A percentile compares a stretch with the other conserved stretches of the same genome.
phyloP scores from a whole-genome alignment of 2,797 vertebrate species.

The Sylvilagus floridanus region DNA sequence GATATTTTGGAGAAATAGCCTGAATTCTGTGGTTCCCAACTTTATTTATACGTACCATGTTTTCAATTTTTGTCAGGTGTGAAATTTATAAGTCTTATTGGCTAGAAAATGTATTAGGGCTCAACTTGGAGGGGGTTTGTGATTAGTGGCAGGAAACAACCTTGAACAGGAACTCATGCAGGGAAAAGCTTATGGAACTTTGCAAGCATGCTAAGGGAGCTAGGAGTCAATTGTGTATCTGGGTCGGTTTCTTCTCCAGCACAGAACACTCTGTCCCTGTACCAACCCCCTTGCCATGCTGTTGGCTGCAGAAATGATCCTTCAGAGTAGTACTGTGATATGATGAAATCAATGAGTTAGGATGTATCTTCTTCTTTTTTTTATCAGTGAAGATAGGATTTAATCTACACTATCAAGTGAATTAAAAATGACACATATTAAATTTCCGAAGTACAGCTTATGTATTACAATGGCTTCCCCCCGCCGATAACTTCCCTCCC shows the following conservation, averaged over 20 bases:
- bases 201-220: background rate
- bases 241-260: background rate
- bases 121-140: background rate
- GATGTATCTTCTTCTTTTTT: background rate
- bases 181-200: background rate
- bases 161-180: background rate
- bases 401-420: too few relatives aligned
- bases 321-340: background rate
- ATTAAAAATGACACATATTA: too few relatives aligned
- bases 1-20: background rate
- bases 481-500: too few relatives aligned
- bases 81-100: background rate
- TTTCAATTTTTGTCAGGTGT: background rate
- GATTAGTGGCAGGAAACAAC: background rate
- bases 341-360: background rate
- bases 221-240: background rate
- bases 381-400: too few relatives aligned
- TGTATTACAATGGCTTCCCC: too few relatives aligned
- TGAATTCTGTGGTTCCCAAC: background rate
- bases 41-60: slow-evolving; percentile 8
- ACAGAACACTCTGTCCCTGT: background rate
- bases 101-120: background rate
- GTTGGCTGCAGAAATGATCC: background rate
- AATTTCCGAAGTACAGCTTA: too few relatives aligned
- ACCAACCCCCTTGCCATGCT: background rate